These are phyloP conservation scores for Sorex araneus DNA, from an alignment of 2,113 vertebrate genomes.

Conservation along the genomic window DNA sequence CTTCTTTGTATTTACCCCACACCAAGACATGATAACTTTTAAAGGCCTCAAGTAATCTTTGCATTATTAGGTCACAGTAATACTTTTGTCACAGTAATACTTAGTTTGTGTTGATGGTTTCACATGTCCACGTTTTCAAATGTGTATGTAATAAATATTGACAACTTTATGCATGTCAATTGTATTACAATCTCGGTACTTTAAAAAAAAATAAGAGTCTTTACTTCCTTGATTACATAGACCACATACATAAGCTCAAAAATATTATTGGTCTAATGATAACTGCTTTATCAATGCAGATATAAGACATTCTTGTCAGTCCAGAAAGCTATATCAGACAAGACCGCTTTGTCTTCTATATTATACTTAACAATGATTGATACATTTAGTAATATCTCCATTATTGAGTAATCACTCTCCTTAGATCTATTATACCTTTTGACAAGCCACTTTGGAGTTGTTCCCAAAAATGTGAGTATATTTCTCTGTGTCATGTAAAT, in stretches of 20 bases:
- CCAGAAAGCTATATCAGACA: not conserved
- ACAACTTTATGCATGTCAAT: not conserved
- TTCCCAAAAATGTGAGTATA: not conserved
- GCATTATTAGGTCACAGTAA: not conserved
- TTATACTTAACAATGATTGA: not conserved
- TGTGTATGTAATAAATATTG: not conserved
- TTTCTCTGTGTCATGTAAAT: not conserved
- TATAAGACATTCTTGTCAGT: not conserved
- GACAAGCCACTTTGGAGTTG: conserved; percentile 6
- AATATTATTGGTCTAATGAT: not conserved
- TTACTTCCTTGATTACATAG: not conserved
- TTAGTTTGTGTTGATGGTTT: not conserved
- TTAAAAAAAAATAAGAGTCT: not conserved
- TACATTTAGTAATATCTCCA: no score
- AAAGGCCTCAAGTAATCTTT: not conserved
- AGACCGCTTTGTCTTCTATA: not conserved
- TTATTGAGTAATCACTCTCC: not conserved
- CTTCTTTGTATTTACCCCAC: no score
- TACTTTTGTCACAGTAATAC: not conserved
- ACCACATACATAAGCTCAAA: not conserved
- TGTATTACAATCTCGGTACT: not conserved
- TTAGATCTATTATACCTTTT: not conserved
- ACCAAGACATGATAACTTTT: not conserved
- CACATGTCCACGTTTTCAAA: not conserved
- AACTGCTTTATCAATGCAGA: not conserved